Conservation (phyloP, 2,888 invertebrate species). For the Erpobdella octoculata region DNA sequence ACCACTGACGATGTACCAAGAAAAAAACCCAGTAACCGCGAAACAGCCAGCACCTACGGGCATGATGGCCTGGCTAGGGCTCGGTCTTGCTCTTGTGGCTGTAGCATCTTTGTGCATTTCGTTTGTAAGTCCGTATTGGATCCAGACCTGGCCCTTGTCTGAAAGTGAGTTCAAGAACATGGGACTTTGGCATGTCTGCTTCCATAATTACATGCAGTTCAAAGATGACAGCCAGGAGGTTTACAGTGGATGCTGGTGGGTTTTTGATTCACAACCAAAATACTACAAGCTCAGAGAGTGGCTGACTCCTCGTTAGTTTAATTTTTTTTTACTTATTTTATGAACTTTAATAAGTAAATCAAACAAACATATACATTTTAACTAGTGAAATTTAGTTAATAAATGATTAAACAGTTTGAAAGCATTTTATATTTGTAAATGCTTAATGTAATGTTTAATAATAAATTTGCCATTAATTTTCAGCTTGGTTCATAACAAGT, state of each 20-base stretch:
- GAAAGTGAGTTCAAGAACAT: conserved; percentile 74
- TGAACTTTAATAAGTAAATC: too few relatives aligned
- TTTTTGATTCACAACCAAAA: conserved; percentile 73
- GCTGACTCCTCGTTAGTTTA: conserved; percentile 38
- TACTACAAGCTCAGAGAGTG: conserved; percentile 54
- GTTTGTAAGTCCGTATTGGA: conserved; percentile 42
- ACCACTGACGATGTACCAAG: background rate
- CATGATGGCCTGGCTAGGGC: conserved; percentile 38
- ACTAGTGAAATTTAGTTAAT: too few relatives aligned
- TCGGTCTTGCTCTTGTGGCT: conserved; percentile 36
- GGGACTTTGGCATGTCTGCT: conserved; percentile 90
- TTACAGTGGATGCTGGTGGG: conserved; percentile 91
- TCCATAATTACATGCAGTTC: conserved; percentile 73
- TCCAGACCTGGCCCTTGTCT: conserved; percentile 40
- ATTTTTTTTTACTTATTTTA: too few relatives aligned
- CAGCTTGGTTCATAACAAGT: conserved; percentile 82
- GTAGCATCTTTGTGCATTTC: conserved; percentile 37
- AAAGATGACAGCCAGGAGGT: conserved; percentile 72
- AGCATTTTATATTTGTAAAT: too few relatives aligned
- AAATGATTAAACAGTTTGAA: too few relatives aligned
- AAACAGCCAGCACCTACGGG: conserved; percentile 31
- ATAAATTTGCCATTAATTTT: conserved; percentile 43
- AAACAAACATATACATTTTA: too few relatives aligned
- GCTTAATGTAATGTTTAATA: background rate
- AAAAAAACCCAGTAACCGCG: background rate